These are phyloP conservation scores for Catalaphyllia jardinei DNA, from an alignment of 64 coral and sea anemone species.

Conservation along the genomic window DNA sequence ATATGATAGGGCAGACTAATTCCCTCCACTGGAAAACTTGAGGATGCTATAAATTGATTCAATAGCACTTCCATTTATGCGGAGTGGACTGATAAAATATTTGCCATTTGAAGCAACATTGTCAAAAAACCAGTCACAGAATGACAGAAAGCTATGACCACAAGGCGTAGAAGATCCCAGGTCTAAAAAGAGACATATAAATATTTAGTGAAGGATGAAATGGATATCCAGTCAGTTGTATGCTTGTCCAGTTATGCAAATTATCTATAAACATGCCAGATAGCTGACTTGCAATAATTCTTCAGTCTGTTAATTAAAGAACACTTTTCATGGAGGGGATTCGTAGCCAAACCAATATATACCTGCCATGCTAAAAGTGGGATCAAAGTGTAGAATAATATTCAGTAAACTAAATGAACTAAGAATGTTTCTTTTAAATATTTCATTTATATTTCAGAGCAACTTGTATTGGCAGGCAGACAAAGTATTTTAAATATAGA, in stretches of 20 bases:
- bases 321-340: background rate
- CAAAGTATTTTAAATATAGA: background rate
- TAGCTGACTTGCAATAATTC: background rate
- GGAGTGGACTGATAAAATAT: constrained; percentile 59
- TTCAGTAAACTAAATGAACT: background rate
- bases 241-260: background rate
- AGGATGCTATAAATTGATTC: constrained; percentile 51
- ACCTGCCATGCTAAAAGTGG: constrained; percentile 46
- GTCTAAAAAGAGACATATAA: constrained; percentile 18
- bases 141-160: constrained; percentile 36
- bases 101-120: constrained; percentile 20
- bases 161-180: constrained; percentile 34
- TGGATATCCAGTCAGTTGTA: background rate
- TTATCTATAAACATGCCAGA: background rate
- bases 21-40: constrained; percentile 27
- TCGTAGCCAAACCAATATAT: background rate
- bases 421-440: background rate
- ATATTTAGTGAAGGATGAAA: background rate
- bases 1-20: constrained; percentile 33
- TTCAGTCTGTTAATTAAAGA: background rate
- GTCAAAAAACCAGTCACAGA: constrained; percentile 44
- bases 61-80: constrained; percentile 44
- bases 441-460: background rate
- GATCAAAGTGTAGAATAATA: background rate
- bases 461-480: background rate